A percentile compares a stretch with the other conserved stretches of the same genome.
These are phyloP conservation scores for Sebastes elongatus DNA, from an alignment of 2,797 vertebrate genomes.

Conservation along the genomic window DNA sequence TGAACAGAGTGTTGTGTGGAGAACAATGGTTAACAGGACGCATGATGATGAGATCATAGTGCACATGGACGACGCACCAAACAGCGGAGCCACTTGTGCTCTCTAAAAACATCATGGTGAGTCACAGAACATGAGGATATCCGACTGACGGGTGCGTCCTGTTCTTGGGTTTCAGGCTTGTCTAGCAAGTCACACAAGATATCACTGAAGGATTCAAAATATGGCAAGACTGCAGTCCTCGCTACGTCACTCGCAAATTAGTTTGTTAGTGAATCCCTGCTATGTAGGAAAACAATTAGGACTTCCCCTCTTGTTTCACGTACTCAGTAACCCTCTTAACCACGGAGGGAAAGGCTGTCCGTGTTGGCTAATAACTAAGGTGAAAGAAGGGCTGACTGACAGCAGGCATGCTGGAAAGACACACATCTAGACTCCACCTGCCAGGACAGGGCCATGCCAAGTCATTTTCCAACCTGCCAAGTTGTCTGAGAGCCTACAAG, in stretches of 20 bases:
- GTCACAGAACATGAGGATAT: constrained; percentile 39
- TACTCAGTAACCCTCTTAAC: background rate
- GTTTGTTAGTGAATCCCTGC: background rate
- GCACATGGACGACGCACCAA: constrained; percentile 12
- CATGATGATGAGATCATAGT: constrained; percentile 58
- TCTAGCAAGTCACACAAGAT: background rate
- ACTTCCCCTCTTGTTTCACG: background rate
- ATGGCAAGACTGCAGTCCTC: background rate
- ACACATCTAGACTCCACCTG: constrained; percentile 15
- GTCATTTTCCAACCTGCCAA: constrained; percentile 40
- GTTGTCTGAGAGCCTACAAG: constrained; percentile 11
- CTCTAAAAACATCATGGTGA: constrained; percentile 32
- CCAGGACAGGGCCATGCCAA: constrained; percentile 36
- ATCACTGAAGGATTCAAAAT: background rate
- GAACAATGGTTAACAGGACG: constrained; percentile 59
- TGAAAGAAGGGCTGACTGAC: background rate
- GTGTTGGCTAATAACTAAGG: background rate
- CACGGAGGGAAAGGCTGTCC: background rate
- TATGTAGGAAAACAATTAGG: background rate
- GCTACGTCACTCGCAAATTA: background rate
- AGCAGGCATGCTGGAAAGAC: constrained; percentile 8
- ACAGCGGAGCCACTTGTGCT: constrained; percentile 32
- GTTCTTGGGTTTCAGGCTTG: constrained; percentile 1
- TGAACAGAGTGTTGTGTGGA: constrained; percentile 29
- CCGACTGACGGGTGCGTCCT: constrained; percentile 39